These are phyloP conservation scores for Alosa alosa DNA, from an alignment of 2,113 vertebrate genomes.

Conservation along the genomic window DNA sequence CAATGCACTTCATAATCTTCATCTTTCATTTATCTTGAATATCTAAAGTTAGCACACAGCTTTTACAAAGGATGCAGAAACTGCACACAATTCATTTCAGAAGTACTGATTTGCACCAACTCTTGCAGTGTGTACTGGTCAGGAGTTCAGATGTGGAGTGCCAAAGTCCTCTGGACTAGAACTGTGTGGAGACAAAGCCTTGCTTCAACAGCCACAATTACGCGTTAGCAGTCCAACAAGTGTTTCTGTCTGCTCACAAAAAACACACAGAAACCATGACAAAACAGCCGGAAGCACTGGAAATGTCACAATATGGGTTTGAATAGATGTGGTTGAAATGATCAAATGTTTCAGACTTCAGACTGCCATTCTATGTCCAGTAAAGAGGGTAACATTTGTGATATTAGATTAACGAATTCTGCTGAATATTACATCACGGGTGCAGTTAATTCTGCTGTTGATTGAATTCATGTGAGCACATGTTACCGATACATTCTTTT, in stretches of 20 bases:
- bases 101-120: background rate
- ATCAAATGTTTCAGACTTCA: background rate
- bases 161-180: background rate
- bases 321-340: background rate
- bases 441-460: background rate
- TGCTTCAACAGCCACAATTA: background rate
- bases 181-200: background rate
- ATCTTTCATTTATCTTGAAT: background rate
- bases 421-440: too few relatives aligned
- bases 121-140: background rate
- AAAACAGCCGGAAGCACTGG: background rate
- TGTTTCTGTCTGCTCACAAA: background rate
- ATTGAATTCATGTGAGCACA: background rate
- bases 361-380: background rate
- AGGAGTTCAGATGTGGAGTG: background rate
- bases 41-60: background rate
- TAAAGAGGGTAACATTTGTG: background rate
- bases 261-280: background rate
- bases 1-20: background rate
- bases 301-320: background rate
- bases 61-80: background rate
- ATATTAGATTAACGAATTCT: background rate
- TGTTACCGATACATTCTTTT: background rate
- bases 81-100: background rate
- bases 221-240: background rate